Conservation (phyloP, 2,113 vertebrate species). For the Microcebus jonahi region DNA sequence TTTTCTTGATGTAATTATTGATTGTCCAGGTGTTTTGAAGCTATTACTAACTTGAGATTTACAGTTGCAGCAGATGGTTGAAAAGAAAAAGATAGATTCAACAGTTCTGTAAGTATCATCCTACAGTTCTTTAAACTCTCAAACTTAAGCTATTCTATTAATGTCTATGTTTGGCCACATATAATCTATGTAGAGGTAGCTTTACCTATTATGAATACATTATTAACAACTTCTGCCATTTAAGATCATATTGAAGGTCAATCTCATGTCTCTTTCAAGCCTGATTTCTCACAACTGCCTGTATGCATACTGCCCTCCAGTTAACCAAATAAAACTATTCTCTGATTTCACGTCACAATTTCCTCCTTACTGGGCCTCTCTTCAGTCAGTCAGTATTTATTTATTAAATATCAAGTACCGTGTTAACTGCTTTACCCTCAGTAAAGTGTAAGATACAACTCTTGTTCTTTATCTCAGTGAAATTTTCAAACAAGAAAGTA, state of each 20-base stretch:
- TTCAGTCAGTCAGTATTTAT: not conserved
- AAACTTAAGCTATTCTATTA: not conserved
- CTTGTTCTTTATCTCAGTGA: not conserved
- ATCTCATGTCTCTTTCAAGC: not conserved
- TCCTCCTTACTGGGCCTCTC: not conserved
- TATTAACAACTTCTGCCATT: not conserved
- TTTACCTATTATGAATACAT: not conserved
- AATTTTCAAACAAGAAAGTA: not conserved
- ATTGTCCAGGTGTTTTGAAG: constrained; percentile 40
- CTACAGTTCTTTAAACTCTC: not conserved
- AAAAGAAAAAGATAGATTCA: constrained; percentile 41
- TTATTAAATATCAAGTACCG: not conserved
- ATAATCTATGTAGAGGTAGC: not conserved
- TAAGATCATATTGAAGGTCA: not conserved
- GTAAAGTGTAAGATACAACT: not conserved
- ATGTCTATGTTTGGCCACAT: not conserved
- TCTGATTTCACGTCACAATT: not conserved
- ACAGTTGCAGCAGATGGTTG: not conserved
- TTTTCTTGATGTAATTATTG: constrained; percentile 29
- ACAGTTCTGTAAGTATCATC: not conserved
- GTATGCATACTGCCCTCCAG: not conserved
- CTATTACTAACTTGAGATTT: constrained; percentile 49
- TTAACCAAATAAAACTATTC: not conserved
- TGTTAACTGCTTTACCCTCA: not conserved
- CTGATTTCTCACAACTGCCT: not conserved